phyloP scores from a whole-genome alignment of 2,888 invertebrate species.

The Hydrotaea diabolus region DNA sequence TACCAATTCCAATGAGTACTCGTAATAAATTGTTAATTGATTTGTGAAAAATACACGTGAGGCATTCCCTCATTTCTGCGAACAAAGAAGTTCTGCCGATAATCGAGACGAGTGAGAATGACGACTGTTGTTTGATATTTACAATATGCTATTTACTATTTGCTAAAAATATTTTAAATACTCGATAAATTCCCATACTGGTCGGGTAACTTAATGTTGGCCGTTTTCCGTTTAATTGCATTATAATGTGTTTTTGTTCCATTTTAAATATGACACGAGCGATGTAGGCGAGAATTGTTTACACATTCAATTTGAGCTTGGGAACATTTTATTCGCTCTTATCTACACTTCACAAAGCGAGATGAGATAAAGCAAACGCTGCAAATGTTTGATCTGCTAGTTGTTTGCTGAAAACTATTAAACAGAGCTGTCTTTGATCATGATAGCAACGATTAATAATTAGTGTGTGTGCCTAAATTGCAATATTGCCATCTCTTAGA shows the following conservation, averaged over 20 bases:
- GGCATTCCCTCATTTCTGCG: background rate
- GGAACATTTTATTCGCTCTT: no score
- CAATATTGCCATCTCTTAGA: background rate
- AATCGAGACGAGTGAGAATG: background rate
- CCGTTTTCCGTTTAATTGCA: conserved; percentile 18
- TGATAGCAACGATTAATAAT: background rate
- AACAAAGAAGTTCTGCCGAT: background rate
- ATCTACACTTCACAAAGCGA: background rate
- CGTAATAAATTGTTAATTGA: no score
- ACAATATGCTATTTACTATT: no score
- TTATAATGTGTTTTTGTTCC: conserved; percentile 38
- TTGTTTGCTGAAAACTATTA: background rate
- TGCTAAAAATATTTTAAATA: conserved; percentile 2
- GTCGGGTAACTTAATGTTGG: background rate
- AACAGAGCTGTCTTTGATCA: background rate
- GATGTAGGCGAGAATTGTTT: conserved; percentile 33
- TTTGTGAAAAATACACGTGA: no score
- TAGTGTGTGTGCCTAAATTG: background rate
- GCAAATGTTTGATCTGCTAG: conserved; percentile 17
- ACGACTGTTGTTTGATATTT: no score
- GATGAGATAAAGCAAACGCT: background rate
- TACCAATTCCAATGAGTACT: no score
- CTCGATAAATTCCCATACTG: background rate
- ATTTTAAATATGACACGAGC: background rate
- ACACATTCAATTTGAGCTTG: background rate